These are phyloP conservation scores for Drosophila sp. DNA, from an alignment of 1,140 invertebrate genomes.

Conservation along the genomic window DNA sequence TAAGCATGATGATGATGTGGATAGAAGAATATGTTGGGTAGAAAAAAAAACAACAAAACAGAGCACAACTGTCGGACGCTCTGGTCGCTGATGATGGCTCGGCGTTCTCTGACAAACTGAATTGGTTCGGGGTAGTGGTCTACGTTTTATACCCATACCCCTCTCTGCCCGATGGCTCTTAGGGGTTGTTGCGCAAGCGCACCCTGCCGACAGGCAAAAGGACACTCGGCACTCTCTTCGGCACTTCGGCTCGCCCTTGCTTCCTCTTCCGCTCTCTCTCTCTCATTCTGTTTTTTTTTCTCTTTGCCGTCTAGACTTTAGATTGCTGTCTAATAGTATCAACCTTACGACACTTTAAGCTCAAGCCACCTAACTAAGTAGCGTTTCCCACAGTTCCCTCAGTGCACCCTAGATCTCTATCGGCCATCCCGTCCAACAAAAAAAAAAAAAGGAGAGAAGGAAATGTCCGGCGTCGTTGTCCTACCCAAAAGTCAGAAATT, in stretches of 20 bases:
- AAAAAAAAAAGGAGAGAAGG: slow-evolving; percentile 21
- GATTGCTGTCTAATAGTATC: slow-evolving; percentile 9
- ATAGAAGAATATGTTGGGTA: slow-evolving; percentile 13
- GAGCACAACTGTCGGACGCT: slow-evolving; percentile 18
- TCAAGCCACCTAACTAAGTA: slow-evolving; percentile 1
- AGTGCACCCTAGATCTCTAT: slow-evolving; percentile 52
- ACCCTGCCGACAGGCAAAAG: slow-evolving; percentile 35
- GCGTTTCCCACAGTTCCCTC: slow-evolving; percentile 48
- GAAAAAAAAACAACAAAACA: slow-evolving; percentile 20
- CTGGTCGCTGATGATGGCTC: slow-evolving; percentile 29
- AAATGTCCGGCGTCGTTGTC: slow-evolving; percentile 31
- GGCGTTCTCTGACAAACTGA: slow-evolving; percentile 82
- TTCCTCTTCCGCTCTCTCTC: neutral
- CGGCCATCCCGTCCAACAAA: slow-evolving; percentile 39
- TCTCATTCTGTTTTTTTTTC: neutral
- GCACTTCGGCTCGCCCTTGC: slow-evolving; percentile 2
- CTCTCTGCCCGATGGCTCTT: neutral
- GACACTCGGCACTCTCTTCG: slow-evolving; percentile 12
- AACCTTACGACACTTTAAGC: slow-evolving; percentile 12
- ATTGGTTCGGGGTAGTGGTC: slow-evolving; percentile 44
- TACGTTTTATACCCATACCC: slow-evolving; percentile 58
- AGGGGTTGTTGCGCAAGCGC: slow-evolving; percentile 76
- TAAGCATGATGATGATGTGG: slow-evolving; percentile 50
- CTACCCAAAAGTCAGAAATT: slow-evolving; percentile 41
- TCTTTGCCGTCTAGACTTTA: slow-evolving; percentile 1